A percentile compares a stretch with the other conserved stretches of the same genome.
These are phyloP conservation scores for Lepus oiostolus DNA, from an alignment of 2,797 vertebrate genomes.

Conservation along the genomic window DNA sequence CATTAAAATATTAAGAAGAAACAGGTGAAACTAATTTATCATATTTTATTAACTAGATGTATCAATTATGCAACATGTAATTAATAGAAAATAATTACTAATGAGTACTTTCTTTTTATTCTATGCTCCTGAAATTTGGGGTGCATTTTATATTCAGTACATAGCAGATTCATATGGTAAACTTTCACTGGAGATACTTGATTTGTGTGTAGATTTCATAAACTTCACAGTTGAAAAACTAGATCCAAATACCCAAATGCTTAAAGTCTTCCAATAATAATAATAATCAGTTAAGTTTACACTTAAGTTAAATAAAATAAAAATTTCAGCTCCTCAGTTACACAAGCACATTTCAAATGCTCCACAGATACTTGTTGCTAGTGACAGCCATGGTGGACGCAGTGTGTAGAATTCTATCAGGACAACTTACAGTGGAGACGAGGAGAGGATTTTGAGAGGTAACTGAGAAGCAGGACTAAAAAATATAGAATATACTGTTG, in stretches of 20 bases:
- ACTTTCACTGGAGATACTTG: not conserved
- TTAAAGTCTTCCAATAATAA: not conserved
- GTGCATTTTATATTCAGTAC: not conserved
- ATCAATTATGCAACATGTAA: not conserved
- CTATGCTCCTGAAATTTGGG: not conserved
- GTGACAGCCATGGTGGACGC: not conserved
- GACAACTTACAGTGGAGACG: not conserved
- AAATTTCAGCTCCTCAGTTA: not conserved
- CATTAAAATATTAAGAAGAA: not conserved
- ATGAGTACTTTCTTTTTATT: not conserved
- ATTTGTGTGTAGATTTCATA: not conserved
- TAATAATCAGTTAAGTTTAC: not conserved
- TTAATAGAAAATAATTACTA: not conserved
- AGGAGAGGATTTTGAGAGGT: not conserved
- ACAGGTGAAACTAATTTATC: not conserved
- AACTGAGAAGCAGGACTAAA: not conserved
- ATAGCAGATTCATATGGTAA: not conserved
- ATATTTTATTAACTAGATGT: not conserved
- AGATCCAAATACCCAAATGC: not conserved
- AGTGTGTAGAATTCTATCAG: not conserved
- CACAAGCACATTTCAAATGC: not conserved
- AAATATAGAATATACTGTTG: not conserved
- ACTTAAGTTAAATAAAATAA: not conserved
- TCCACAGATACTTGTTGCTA: not conserved
- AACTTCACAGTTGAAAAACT: conserved; percentile 1